Base-by-base conservation (phyloP, 1,140 invertebrate species). In the Stenopsyche tienmushanensis region DNA sequence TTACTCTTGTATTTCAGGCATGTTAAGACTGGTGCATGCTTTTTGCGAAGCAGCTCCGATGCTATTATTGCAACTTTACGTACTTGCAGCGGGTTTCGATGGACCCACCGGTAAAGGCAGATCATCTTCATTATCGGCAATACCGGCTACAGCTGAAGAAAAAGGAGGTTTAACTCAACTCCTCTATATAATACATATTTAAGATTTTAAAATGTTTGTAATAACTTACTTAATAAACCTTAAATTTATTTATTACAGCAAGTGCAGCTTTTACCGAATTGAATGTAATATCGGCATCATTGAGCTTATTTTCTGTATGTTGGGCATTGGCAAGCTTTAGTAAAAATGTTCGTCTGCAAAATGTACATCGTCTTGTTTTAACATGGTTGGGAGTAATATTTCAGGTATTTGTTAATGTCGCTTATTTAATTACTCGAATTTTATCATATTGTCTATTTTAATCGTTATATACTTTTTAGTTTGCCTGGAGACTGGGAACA, bases 241-340 rank as follows among this genome's bases (percentile, higher is more conserved):
- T 23, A 49, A 39, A 3, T 25, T 63, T n/a, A 26, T 45, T 52
- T 80, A 78, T 71, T 72, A 1, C 68, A 79, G 79, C 78, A 3
- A 81, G 79, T 72, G 80, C 82, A 55, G 83, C 89, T 62, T 84
- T 91, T 62, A 85, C 85, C 25, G 88, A 94, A 74, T 74, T 94
- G 55, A 90, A 91, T 68, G 84, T 89, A 44, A 90, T 95, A n/a
- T 92, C 92, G 0, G 88, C 89, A 2, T 84, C 87, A 0, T 78
- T 94, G 5, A 92, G 90, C 1, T 77, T 96, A 2, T 90, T 94
- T 79, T 92, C 88, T 64, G 88, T 94, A 18, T 93, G 91, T 72
- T 96, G 93, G 93, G 90, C 92, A 18, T 80, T 96, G 17, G 92
- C 93, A 15, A 94, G 91, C 58, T 96, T 94, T 76, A 92, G 89